Base-by-base conservation (phyloP, 2,888 invertebrate species). In the Heliconius hortense region DNA sequence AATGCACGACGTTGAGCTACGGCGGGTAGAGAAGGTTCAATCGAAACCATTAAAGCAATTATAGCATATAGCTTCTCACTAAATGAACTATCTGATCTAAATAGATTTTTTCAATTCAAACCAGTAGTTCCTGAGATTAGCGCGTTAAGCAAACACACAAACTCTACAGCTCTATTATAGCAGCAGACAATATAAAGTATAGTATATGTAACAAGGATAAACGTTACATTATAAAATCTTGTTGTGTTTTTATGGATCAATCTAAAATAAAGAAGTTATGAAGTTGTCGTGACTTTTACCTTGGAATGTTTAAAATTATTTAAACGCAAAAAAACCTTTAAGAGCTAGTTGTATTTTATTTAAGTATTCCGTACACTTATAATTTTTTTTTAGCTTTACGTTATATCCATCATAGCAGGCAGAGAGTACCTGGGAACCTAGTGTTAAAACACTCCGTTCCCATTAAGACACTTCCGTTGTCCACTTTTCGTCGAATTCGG, bases 281-380 rank as follows among this genome's bases (percentile, higher is more conserved):
- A 31, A 63, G 63, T 63, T 62, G 63, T 63, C 63, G 31, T 31
- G 63, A 28, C 31, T 31, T 63, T 63, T 63, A 31, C 63, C 63
- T 63, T 63, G 64, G n/a, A 64, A 63, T 21, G 35, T 11, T n/a
- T 35, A 18, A 64, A 64, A 64, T 35, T 35, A n/a, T 64, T 64
- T 21, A n/a, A 10, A 64, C n/a, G 35, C 11, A 64, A 66, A 66
- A 56, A 66, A 39, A 39, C 7, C 13, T 24, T 39, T 66, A 35
- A 39, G 64, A 39, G 13, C 64, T 7, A 66, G 24, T 39, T 24
- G 21, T n/a, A 15, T 66, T 39, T 39, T 4, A 24, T 66, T 15
- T 39, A 5, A 24, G 64, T 66, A 39, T 66, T 66, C 64, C 35
- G 64, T 35, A 64, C 1, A 26, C 11, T 10, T 8, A 56, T 2